Percentiles rank a stretch among this genome's conserved stretches.
Conservation (phyloP, 2,113 vertebrate species). For the Mixornis gularis region DNA sequence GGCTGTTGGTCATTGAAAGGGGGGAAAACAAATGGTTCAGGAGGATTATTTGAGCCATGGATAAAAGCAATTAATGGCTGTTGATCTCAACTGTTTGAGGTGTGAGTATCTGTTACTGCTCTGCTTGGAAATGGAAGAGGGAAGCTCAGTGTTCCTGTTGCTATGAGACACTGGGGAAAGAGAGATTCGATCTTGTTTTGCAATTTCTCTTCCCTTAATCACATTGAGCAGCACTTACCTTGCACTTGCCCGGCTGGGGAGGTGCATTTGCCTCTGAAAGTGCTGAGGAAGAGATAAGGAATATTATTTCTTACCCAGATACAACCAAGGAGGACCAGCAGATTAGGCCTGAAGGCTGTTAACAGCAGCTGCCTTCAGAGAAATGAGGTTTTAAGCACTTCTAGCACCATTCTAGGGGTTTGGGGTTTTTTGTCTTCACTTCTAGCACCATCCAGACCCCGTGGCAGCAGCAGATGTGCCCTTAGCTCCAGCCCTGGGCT, state of each 20-base stretch:
- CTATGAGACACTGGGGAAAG: background rate
- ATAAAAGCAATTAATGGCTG: background rate
- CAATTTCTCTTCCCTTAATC: background rate
- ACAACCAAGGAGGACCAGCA: background rate
- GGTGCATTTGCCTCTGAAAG: background rate
- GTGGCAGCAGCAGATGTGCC: background rate
- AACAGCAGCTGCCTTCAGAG: background rate
- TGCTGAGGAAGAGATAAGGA: background rate
- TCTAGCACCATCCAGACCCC: fast-evolving
- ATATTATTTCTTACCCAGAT: background rate
- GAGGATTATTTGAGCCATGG: background rate
- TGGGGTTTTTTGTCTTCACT: background rate
- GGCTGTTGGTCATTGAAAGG: background rate
- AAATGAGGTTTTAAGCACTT: background rate
- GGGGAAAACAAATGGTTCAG: background rate
- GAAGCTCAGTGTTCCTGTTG: background rate
- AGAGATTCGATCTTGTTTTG: background rate
- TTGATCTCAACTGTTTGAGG: background rate
- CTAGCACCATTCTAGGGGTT: background rate
- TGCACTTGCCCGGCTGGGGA: background rate
- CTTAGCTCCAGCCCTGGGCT: background rate
- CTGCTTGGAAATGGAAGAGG: background rate
- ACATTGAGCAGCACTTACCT: background rate
- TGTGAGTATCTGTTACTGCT: background rate
- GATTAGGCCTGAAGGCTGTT: background rate